A percentile compares a stretch with the other conserved stretches of the same genome.
Conservation (phyloP, 2,888 invertebrate species). For the Plebejus anna region DNA sequence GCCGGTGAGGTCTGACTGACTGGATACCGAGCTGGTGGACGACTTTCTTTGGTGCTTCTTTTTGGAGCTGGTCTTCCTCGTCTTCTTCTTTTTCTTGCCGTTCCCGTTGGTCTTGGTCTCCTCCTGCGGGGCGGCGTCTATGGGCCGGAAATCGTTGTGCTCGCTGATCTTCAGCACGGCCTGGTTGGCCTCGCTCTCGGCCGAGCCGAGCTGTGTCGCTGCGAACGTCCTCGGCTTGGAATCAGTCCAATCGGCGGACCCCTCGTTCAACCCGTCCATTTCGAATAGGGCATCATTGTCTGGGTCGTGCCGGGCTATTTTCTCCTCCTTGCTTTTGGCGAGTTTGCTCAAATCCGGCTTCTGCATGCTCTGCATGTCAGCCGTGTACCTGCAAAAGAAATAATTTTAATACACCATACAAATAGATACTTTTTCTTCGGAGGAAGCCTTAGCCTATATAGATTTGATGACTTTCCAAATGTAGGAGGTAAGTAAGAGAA, state of each 20-base stretch:
- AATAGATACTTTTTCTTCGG: too few relatives aligned
- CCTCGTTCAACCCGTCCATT: conserved; percentile 82
- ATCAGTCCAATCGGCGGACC: conserved; percentile 71
- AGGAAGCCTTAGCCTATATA: neutral
- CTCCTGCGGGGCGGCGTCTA: conserved; percentile 66
- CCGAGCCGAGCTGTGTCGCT: conserved; percentile 74
- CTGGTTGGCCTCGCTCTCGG: conserved; percentile 72
- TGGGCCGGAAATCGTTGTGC: conserved; percentile 82
- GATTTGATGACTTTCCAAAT: neutral
- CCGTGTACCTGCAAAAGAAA: conserved; percentile 71
- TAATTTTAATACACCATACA: neutral
- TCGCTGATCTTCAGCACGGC: conserved; percentile 82
- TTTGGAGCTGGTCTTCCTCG: conserved; percentile 88
- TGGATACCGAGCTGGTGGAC: conserved; percentile 76
- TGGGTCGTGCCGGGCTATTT: conserved; percentile 45
- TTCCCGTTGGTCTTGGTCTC: conserved; percentile 78
- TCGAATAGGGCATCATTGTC: conserved; percentile 83
- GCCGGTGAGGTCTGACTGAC: conserved; percentile 74
- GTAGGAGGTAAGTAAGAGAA: neutral
- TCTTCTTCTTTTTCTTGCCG: conserved; percentile 86
- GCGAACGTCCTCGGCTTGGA: conserved; percentile 77
- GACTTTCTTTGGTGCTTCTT: conserved; percentile 89
- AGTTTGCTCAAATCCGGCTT: conserved; percentile 79
- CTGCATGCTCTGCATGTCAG: conserved; percentile 77
- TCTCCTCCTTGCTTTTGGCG: conserved; percentile 63